Evolutionary conservation across 2,797 vertebrate species (phyloP), one percentile per base, ranked within the genome.

Genomic region (Microcaecilia unicolor): DNA sequence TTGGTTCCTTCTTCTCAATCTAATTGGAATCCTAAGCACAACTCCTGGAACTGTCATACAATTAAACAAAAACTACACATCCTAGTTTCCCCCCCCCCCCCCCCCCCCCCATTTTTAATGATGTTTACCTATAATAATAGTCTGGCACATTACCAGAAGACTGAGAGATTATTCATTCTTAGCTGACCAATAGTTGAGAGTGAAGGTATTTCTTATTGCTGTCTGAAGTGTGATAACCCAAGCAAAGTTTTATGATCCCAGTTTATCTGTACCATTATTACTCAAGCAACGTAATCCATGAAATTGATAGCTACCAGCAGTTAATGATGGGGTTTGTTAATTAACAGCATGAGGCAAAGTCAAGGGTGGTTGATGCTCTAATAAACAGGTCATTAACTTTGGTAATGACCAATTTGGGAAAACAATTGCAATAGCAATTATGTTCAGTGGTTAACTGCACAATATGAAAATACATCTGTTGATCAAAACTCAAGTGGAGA

Each of bases 381-480:
- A 80, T 80, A 77, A 82, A 70, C 74, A 81, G 75, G 67, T 72
- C 78, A 79, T 84, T 84, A 81, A 77, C 79, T 81, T 67, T 72
- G 67, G 58, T 80, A 80, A 83, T 74, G 72, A 70, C 67, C 72
- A 76, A 79, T 79, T 73, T 79, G 71, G 64, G 63, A 61, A 68
- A 67, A 78, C 62, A 59, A 76, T 76, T 79, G 64, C 70, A 74
- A 74, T 69, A 78, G 68, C 63, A 69, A 68, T 75, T 61, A 30
- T 69, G 59, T 65, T 67, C 61, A 45, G 39, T 8, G 22, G 51
- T 60, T 71, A 63, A 60, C 44, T 56, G 26, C 30, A 36, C 41
- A 58, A 52, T 40, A 64, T 37, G 60, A 57, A 70, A 71, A 60
- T 51, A 42, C 29, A 55, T 56, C 51, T 59, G 67, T 45, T 60